A percentile compares a stretch with the other conserved stretches of the same genome.
These are phyloP conservation scores for Chrysodeixis includens DNA, from an alignment of 2,888 invertebrate species.

Conservation along the genomic window DNA sequence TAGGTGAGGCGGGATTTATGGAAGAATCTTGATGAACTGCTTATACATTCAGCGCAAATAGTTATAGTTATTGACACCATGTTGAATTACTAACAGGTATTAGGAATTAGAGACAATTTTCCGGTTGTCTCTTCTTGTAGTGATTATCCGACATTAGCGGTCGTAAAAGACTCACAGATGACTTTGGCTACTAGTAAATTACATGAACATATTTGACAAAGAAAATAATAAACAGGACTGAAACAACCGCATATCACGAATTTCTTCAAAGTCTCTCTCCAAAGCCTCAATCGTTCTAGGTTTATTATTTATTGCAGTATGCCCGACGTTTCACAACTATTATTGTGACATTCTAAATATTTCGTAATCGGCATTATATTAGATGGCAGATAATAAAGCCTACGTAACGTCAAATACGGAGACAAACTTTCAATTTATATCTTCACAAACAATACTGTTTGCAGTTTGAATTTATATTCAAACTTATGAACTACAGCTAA, in stretches of 20 bases:
- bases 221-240: too few relatives aligned
- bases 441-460: slow-evolving; percentile 53
- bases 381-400: slow-evolving; percentile 51
- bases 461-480: slow-evolving; percentile 44
- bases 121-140: neutral
- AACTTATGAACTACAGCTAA: slow-evolving; percentile 38
- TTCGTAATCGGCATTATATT: slow-evolving; percentile 43
- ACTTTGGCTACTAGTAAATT: too few relatives aligned
- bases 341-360: slow-evolving; percentile 34
- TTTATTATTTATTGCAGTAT: neutral
- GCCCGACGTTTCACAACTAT: slow-evolving; percentile 1
- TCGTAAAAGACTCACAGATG: too few relatives aligned
- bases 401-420: slow-evolving; percentile 48
- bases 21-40: slow-evolving; percentile 41
- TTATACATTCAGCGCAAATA: slow-evolving; percentile 22
- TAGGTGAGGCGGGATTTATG: slow-evolving; percentile 49
- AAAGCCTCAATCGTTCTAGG: too few relatives aligned
- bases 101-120: neutral
- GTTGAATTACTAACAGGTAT: neutral
- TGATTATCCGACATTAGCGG: too few relatives aligned
- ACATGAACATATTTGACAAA: too few relatives aligned
- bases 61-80: neutral
- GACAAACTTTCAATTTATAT: slow-evolving; percentile 48
- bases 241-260: too few relatives aligned
- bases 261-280: too few relatives aligned